A percentile compares a stretch with the other conserved stretches of the same genome.
These are phyloP conservation scores for Sitobion miscanthi DNA, from an alignment of 1,140 invertebrate species.

Conservation along the genomic window DNA sequence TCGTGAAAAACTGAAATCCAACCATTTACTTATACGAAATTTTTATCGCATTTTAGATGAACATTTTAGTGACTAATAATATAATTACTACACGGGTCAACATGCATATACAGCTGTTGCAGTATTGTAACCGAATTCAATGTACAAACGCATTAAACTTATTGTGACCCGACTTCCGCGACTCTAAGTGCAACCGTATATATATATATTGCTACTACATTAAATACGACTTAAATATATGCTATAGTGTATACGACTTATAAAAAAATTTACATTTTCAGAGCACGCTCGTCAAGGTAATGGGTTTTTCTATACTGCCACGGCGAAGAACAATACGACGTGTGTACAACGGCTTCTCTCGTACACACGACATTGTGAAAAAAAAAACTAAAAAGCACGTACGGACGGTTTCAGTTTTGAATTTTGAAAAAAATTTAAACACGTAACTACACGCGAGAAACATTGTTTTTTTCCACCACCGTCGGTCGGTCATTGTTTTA, in stretches of 20 bases:
- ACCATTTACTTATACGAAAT: background rate
- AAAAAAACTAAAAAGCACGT: background rate
- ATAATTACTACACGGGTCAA: background rate
- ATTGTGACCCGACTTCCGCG: background rate
- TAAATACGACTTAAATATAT: background rate
- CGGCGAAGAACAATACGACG: background rate
- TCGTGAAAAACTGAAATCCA: background rate
- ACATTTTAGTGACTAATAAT: background rate
- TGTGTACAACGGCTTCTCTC: background rate
- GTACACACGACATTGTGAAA: background rate
- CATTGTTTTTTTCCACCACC: constrained; percentile 23
- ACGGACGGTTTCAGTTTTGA: constrained; percentile 23
- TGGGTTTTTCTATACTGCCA: background rate
- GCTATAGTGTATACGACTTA: background rate
- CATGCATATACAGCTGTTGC: background rate
- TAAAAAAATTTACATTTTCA: background rate
- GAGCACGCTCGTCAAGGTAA: constrained; percentile 36
- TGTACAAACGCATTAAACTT: background rate
- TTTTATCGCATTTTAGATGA: background rate
- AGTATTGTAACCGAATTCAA: background rate
- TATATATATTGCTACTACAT: background rate
- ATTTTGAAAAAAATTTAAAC: constrained; percentile 40
- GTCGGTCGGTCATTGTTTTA: constrained; percentile 34
- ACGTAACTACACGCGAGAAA: constrained; percentile 18
- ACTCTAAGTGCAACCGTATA: background rate